Percentiles rank a stretch among this genome's conserved stretches.
These are phyloP conservation scores for Chrysemys picta DNA, from an alignment of 2,113 vertebrate genomes.

Conservation along the genomic window DNA sequence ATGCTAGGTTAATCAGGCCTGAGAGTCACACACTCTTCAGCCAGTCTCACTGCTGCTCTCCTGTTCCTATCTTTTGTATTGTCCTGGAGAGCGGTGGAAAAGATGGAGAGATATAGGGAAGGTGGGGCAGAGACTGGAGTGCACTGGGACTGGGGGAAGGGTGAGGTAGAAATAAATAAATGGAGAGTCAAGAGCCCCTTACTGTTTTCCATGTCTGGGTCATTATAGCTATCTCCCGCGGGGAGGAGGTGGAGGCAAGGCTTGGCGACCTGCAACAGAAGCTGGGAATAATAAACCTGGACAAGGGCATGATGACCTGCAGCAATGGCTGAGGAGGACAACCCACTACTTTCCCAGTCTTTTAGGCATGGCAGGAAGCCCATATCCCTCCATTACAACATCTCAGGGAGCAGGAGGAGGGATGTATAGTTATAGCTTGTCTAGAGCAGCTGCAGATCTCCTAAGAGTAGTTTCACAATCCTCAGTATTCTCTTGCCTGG, in stretches of 20 bases:
- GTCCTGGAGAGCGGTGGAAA: background rate
- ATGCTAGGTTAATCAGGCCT: background rate
- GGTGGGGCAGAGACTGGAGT: background rate
- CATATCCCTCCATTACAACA: background rate
- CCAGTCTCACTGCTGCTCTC: background rate
- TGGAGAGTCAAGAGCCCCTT: background rate
- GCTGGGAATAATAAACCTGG: background rate
- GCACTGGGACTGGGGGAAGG: background rate
- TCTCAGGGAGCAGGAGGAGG: background rate
- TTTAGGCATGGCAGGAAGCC: background rate
- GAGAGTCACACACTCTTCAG: background rate
- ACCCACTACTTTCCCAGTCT: background rate
- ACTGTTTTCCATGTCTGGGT: background rate
- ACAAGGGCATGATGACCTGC: background rate
- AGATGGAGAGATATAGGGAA: background rate
- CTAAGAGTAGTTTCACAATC: background rate
- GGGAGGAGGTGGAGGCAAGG: background rate
- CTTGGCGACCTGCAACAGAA: background rate
- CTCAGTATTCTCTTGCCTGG: background rate
- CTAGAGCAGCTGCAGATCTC: background rate
- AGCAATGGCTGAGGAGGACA: background rate
- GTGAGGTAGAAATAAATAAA: background rate
- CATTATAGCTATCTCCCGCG: background rate
- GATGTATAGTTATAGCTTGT: background rate
- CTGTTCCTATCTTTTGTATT: background rate